Percentiles rank a stretch among this genome's conserved stretches.
phyloP scores from a whole-genome alignment of 2,113 vertebrate genomes.

The Brachirus orientalis region DNA sequence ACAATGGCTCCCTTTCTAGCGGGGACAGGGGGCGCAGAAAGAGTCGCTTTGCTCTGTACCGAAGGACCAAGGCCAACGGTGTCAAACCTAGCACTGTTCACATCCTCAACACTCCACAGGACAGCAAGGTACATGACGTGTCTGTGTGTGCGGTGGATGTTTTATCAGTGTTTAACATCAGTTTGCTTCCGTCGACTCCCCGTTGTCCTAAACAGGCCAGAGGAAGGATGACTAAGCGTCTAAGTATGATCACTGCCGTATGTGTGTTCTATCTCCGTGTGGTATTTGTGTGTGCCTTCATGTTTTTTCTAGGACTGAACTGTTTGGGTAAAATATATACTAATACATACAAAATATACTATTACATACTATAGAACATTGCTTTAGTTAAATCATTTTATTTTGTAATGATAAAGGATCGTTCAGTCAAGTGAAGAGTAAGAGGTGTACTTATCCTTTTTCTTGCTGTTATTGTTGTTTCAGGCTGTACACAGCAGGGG shows the following conservation, averaged over 20 bases:
- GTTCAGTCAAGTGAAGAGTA: neutral
- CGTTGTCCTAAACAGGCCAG: conserved; percentile 22
- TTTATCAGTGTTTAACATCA: conserved; percentile 11
- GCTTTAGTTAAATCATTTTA: too few relatives aligned
- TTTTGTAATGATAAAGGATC: too few relatives aligned
- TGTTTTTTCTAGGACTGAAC: neutral
- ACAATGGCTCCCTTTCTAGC: conserved; percentile 96
- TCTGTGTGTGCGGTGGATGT: neutral
- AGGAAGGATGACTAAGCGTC: conserved; percentile 50
- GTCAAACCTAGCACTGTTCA: conserved; percentile 97
- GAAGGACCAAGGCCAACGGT: conserved; percentile 92
- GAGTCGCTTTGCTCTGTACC: conserved; percentile 96
- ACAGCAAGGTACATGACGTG: conserved; percentile 87
- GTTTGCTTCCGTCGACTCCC: conserved; percentile 58
- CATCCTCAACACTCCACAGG: conserved; percentile 94
- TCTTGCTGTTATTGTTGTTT: conserved; percentile 49
- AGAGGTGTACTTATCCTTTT: neutral
- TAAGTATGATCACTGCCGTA: neutral
- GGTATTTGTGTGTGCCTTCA: neutral
- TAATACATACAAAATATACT: too few relatives aligned
- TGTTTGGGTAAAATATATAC: too few relatives aligned
- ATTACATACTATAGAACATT: too few relatives aligned
- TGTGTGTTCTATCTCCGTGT: neutral
- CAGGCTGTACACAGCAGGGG: conserved; percentile 96
- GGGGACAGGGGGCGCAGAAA: conserved; percentile 95